Conservation (phyloP, 2,797 vertebrate genomes). For the Crocodylus rhombifer region DNA sequence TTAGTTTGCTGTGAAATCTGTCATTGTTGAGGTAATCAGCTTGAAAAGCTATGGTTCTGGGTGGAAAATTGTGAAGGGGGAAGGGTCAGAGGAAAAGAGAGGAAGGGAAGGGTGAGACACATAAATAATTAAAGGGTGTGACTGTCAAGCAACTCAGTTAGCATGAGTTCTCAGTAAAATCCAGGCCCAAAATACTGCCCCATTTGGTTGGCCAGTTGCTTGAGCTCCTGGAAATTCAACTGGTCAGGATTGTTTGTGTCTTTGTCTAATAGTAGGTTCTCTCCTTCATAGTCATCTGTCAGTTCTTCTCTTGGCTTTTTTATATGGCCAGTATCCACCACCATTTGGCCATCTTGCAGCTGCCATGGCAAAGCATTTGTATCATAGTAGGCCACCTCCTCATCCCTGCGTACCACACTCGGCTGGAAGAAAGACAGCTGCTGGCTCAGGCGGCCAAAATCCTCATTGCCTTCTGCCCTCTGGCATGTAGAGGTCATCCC, state of each 20-base stretch:
- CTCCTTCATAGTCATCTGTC: neutral
- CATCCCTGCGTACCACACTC: neutral
- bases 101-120: neutral
- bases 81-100: neutral
- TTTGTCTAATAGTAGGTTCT: neutral
- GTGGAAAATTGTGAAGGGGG: neutral
- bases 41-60: neutral
- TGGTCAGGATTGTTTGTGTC: neutral
- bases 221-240: slow-evolving; percentile 43
- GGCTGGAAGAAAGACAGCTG: slow-evolving; percentile 4
- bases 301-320: neutral
- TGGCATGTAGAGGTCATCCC: slow-evolving; percentile 16
- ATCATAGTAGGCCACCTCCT: slow-evolving; percentile 6
- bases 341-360: slow-evolving; percentile 2
- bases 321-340: neutral
- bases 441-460: neutral
- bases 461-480: slow-evolving; percentile 13
- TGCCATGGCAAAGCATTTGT: neutral
- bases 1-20: neutral
- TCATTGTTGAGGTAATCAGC: neutral
- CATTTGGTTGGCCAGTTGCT: slow-evolving; percentile 28
- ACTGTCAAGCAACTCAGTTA: neutral
- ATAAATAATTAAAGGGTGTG: neutral
- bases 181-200: slow-evolving; percentile 27
- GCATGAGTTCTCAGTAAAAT: neutral